Evolutionary conservation across 2,797 vertebrate species (phyloP).

Genomic region (Gouania willdenowi): DNA sequence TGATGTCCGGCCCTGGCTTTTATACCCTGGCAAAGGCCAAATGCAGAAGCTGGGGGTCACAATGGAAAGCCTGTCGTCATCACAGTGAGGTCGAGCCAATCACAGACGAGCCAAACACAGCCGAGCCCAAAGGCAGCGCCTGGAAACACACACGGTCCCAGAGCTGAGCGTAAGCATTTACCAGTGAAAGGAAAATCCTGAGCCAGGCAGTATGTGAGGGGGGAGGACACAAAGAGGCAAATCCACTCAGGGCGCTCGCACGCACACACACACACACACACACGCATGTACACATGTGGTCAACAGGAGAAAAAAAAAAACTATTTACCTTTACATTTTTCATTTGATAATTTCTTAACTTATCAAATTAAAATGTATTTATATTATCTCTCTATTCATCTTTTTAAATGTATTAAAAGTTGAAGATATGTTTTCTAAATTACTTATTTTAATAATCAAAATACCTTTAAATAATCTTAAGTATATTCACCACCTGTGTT

Average conservation of each 20-base stretch:
- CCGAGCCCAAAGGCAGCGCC: slow-evolving; percentile 73
- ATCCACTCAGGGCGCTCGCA: not conserved
- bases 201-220: slow-evolving; percentile 48
- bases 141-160: slow-evolving; percentile 65
- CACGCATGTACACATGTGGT: too few species aligned
- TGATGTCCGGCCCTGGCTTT: slow-evolving; percentile 68
- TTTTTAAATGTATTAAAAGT: too few species aligned
- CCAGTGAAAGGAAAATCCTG: slow-evolving; percentile 81
- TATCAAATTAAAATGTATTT: too few species aligned
- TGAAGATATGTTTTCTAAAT: too few species aligned
- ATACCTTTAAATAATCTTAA: too few species aligned
- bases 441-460: too few species aligned
- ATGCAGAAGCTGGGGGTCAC: slow-evolving; percentile 67
- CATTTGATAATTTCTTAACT: too few species aligned
- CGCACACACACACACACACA: not conserved
- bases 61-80: slow-evolving; percentile 87
- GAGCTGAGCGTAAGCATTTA: slow-evolving; percentile 82
- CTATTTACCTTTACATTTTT: too few species aligned
- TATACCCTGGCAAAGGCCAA: slow-evolving; percentile 91
- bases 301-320: too few species aligned
- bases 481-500: too few species aligned
- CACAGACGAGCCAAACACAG: slow-evolving; percentile 74
- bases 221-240: slow-evolving; percentile 50
- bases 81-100: slow-evolving; percentile 72
- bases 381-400: too few species aligned